Base-by-base conservation (phyloP, 2,888 invertebrate genomes). In the Phortica okadai region DNA sequence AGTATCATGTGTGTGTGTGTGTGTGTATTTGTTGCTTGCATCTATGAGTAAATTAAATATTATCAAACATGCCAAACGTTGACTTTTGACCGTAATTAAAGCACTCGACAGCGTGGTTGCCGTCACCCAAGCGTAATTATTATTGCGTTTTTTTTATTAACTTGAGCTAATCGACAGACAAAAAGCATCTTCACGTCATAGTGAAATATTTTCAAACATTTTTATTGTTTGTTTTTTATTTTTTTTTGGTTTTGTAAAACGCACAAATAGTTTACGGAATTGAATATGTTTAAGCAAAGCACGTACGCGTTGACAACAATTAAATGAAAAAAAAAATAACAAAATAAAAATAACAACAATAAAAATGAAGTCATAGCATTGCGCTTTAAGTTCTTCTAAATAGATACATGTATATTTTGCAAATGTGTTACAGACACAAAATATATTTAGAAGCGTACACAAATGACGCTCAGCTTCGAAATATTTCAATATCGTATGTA, bases 61-160 rank as follows among this genome's bases (percentile, higher is more conserved):
- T 21, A n/a, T 21, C 10, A 59, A 59, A n/a, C 59, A 33, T n/a
- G 33, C 14, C 66, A 16, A 33, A 42, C 62, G 62, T 50, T 84
- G 86, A 81, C 87, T 84, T 84, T 87, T 83, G 85, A 79, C 81
- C 81, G 80, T 86, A 84, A 86, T 88, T 86, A 85, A 84, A 79
- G 79, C 76, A 73, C 77, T 70, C 78, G 81, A 21, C 21, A 25
- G 80, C 56, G 67, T 14, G n/a, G n/a, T 41, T 70, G 58, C 56
- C 80, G 84, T 75, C 81, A 79, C 14, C 64, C 73, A 50, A 25
- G 33, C 59, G 59, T 69, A 76, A 76, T 76, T 76, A 69, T 76
- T 74, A 62, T 76, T 33, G 33, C 3, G 33, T n/a, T n/a, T n/a
- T 33, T 33, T 73, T 74, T 69, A 73, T 73, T 76, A 76, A 73